Evolutionary conservation across 2,888 invertebrate species (phyloP), one percentile per base, ranked within the genome.

Genomic region (Brenthis hecate): DNA sequence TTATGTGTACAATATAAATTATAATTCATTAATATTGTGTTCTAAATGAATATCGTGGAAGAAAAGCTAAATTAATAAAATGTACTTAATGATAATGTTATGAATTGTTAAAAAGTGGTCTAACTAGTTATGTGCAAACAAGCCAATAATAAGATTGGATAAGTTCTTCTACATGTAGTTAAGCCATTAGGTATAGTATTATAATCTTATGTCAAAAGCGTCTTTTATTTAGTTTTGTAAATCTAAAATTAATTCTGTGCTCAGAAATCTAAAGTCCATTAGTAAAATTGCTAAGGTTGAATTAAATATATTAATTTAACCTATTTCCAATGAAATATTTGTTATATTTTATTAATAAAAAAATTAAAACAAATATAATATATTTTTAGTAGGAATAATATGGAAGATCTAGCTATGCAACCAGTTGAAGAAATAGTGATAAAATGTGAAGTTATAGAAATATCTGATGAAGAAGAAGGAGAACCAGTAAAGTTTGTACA

Each of bases 391-490:
- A 54, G 71, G 69, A 28, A 36, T 58, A 57, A 11, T n/a, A 75
- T 73, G 71, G 72, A 73, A 6, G 65, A 68, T 1, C 23, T 73
- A 50, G 62, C 56, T 8, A 11, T 61, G 6, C 70, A 73, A 6
- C 77, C 80, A 0, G 70, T 85, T 0, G 85, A 85, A 43, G 84
- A 86, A 61, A 78, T 88, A 0, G 77, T 85, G 0, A 80, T 90
- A 13, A 90, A 90, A 74, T 86, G 86, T 70, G 91, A 91, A 75
- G 81, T 91, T 0, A 91, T 91, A 36, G 87, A 88, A 71, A 89
- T 91, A 78, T 91, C 91, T 0, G 91, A 91, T 71, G 89, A 88
- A 2, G 89, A 86, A 4, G 71, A 75, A 4, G 70, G 74, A 36
- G 86, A 85, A 81, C 70, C 70, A 81, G 71, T 76, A 61, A 70